Base-by-base conservation (phyloP, 2,888 invertebrate species). In the Hartigia nigra region DNA sequence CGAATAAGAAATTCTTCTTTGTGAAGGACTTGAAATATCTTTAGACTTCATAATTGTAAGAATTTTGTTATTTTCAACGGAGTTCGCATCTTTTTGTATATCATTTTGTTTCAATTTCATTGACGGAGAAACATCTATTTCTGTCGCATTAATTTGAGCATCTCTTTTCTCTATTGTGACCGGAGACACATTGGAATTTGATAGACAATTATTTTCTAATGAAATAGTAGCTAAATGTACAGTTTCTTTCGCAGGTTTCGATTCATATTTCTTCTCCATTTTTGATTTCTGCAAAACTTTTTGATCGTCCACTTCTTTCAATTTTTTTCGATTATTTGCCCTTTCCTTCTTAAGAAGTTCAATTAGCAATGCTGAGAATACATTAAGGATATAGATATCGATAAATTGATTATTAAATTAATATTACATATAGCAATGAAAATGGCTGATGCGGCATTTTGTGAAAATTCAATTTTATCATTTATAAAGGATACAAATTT, bases 401-500 rank as follows among this genome's bases (percentile, higher is more conserved):
- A 32, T 72, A 72, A 32, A 72, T 72, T 31, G 12, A 14, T 31
- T 72, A 32, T 31, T 1, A 12, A 72, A 32, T 31, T 72, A 31
- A 32, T 31, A 72, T 32, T 14, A 12, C 23, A 23, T 23, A 23
- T 4, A 55, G 23, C 9, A 23, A 55, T 9, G 23, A 0, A 55
- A 23, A 55, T 55, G 23, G 14, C 39, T 23, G 23, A 14, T 55
- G 39, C 23, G 23, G 2, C 23, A 9, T 1, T 23, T 55, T 55
- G 9, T 55, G 5, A 2, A 1, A 5, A 23, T 23, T 55, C 9
- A 32, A 31, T 14, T 72, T 4, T 12, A 35, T 34, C 70, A 35
- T 37, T 37, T 11, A 14, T n/a, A 82, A 87, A 90, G 89, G 89
- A 90, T 91, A 92, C 92, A 87, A 79, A 92, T 92, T 87, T 92